Evolutionary conservation across 2,888 invertebrate genomes (phyloP), one percentile per base, ranked within the genome.

Genomic region (Vesta saturnalis): DNA sequence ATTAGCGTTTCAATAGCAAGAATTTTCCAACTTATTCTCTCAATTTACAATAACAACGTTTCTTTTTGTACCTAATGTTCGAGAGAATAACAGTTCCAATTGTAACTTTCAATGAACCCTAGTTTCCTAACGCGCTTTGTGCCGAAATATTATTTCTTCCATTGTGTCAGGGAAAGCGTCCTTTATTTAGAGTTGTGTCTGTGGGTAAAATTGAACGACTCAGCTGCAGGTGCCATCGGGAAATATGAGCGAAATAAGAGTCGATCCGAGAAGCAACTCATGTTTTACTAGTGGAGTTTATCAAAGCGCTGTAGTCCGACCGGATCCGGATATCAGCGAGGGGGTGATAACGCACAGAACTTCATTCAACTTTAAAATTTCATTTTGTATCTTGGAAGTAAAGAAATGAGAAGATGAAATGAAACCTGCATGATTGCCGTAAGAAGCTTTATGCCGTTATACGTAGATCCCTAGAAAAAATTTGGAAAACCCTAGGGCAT

Each of bases 281-380:
- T 73, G 72, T 72, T 73, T 73, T 71, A 71, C 71, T 71, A 60
- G 69, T 64, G 60, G 56, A 72, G 72, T 72, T 73, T 70, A 73
- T 73, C 70, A 73, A 73, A 70, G 71, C 69, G 60, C 64, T 63
- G 66, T 69, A 63, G 71, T 71, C 65, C 68, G 70, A 69, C 70
- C 63, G 72, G 66, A 73, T 72, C 67, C 69, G 69, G 70, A 71
- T 72, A 71, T 73, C 73, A 70, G 67, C 72, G 69, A 68, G 73
- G 72, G 73, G 72, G 70, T 71, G 76, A 74, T 74, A 76, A 75
- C 73, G 73, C 72, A 73, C 69, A 72, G 72, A 68, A 74, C 71
- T 73, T 76, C 76, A 76, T 76, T 70, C 74, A 76, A 76, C 73
- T 76, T 76, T 76, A 76, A 76, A 76, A 76, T 76, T 76, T 76